Percentiles rank a stretch among this genome's conserved stretches.
Evolutionary conservation across 35 echinoderm and acorn worm genomes (phyloP).

Genomic region (Strongylocentrotus purpuratus): DNA sequence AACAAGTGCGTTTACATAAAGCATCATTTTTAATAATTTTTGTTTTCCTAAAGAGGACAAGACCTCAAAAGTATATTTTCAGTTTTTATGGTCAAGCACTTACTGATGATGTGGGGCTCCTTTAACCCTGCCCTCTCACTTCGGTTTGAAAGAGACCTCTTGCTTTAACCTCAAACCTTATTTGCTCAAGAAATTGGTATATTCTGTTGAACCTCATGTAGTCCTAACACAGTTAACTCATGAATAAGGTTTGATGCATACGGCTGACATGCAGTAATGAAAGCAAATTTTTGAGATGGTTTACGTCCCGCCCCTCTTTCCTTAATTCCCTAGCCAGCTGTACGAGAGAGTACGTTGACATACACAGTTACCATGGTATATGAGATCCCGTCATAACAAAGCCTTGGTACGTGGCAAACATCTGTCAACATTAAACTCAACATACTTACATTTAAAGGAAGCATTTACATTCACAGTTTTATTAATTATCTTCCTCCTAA

Average conservation of each 20-base stretch:
- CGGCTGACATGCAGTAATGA: neutral
- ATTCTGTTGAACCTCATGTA: neutral
- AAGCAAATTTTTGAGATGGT: neutral
- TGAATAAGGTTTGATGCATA: neutral
- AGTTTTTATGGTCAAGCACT: no score
- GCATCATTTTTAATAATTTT: no score
- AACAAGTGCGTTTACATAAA: no score
- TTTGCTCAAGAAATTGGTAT: neutral
- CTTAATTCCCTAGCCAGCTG: neutral
- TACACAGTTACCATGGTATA: neutral
- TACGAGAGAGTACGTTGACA: neutral
- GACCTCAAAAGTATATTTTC: no score
- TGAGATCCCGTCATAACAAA: neutral
- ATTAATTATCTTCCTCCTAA: neutral
- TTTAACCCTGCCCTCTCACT: no score
- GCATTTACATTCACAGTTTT: neutral
- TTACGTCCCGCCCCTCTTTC: neutral
- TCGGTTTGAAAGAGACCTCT: no score
- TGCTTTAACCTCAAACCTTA: neutral
- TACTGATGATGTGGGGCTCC: no score
- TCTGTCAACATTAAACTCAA: neutral
- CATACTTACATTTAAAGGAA: neutral
- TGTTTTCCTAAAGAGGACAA: no score
- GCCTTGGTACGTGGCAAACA: neutral
- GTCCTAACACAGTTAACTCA: neutral